Conservation (phyloP, 2,113 vertebrate species). For the Vulpes ferrilata region DNA sequence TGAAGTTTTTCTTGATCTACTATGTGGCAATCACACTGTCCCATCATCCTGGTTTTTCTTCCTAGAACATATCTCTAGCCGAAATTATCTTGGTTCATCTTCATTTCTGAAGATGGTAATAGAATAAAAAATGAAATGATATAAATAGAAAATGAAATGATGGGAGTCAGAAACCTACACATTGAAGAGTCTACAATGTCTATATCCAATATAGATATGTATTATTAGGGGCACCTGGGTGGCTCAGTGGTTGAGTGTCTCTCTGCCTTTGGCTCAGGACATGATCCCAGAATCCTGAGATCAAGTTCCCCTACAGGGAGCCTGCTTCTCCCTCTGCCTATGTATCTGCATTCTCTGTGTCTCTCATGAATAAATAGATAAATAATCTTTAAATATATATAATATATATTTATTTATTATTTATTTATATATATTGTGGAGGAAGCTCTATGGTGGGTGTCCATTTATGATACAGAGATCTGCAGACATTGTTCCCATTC, state of each 20-base stretch:
- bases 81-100: conserved; percentile 7
- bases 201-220: no score
- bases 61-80: neutral
- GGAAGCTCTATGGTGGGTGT: neutral
- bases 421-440: neutral
- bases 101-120: conserved; percentile 14
- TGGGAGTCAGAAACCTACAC: neutral
- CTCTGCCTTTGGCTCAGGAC: no score
- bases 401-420: no score
- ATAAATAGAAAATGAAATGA: neutral
- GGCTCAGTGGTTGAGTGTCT: no score
- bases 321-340: no score
- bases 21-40: neutral
- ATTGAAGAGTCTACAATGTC: neutral
- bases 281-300: no score
- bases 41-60: neutral
- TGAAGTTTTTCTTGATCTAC: neutral
- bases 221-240: no score
- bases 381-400: no score
- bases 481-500: neutral
- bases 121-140: conserved; percentile 1
- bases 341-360: no score
- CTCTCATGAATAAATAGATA: no score
- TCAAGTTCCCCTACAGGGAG: no score
- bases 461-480: neutral